phyloP scores from a whole-genome alignment of 2,113 vertebrate genomes.

The Ptyas mucosa region DNA sequence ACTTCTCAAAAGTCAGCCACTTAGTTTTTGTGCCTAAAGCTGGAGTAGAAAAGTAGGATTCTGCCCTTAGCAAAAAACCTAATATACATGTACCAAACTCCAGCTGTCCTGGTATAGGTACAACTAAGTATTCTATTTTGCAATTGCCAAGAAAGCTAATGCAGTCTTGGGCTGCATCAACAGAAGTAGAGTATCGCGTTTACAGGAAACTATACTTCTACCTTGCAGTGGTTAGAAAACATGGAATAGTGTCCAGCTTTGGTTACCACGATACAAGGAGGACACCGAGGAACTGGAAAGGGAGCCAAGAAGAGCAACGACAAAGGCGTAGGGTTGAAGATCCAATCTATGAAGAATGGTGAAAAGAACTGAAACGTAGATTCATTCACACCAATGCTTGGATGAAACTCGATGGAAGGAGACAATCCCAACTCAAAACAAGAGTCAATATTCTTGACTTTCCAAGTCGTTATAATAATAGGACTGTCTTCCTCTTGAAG shows the following conservation, averaged over 20 bases:
- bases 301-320: neutral
- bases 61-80: neutral
- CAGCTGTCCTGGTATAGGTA: neutral
- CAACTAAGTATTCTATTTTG: neutral
- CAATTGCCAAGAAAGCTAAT: neutral
- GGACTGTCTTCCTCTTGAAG: neutral
- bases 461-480: neutral
- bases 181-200: neutral
- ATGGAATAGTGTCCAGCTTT: neutral
- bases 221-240: neutral
- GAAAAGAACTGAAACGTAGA: neutral
- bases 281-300: neutral
- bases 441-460: neutral
- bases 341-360: neutral
- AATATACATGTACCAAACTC: neutral
- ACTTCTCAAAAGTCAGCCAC: neutral
- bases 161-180: neutral
- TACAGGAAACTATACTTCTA: neutral
- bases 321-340: neutral
- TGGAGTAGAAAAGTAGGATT: neutral
- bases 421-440: neutral
- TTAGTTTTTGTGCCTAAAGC: neutral
- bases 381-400: neutral
- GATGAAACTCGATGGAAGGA: neutral
- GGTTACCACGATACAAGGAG: neutral